Evolutionary conservation across 64 coral and sea anemone genomes (phyloP).

Genomic region (Actinia equina): DNA sequence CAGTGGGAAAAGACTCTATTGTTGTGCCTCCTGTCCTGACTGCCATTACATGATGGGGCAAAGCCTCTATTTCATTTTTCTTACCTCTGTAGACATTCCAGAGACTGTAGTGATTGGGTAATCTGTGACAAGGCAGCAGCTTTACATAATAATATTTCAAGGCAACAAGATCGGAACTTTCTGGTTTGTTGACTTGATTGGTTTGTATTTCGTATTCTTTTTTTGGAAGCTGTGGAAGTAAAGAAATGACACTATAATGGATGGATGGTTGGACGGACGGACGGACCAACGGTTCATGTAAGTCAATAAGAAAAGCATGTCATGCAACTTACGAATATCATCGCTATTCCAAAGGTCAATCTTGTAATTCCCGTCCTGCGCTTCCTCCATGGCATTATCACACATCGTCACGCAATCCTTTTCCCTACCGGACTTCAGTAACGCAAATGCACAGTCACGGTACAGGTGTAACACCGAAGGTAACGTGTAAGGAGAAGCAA

Average conservation of each 20-base stretch:
- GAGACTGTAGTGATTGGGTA: slow-evolving; percentile 16
- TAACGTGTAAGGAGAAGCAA: background rate
- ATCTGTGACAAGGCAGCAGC: slow-evolving; percentile 27
- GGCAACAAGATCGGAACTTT: background rate
- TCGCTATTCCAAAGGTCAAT: background rate
- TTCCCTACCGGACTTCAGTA: slow-evolving; percentile 29
- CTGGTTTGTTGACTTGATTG: background rate
- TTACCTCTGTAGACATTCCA: slow-evolving; percentile 45
- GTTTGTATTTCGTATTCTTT: background rate
- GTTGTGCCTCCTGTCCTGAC: too few relatives aligned
- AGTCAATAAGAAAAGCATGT: background rate
- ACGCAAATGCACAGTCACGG: slow-evolving; percentile 18
- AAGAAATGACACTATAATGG: background rate
- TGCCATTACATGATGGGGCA: too few relatives aligned
- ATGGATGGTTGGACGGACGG: too few relatives aligned
- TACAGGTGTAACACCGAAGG: background rate
- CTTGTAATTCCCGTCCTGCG: background rate
- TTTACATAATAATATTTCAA: slow-evolving; percentile 38
- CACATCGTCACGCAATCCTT: slow-evolving; percentile 48
- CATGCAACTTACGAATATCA: background rate
- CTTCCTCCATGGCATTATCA: slow-evolving; percentile 35
- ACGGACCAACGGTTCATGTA: too few relatives aligned
- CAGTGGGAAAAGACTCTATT: too few relatives aligned
- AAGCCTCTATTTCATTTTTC: too few relatives aligned
- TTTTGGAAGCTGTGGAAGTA: background rate